A percentile compares a stretch with the other conserved stretches of the same genome.
Conservation (phyloP, 2,888 invertebrate genomes). For the Salpingus planirostris region DNA sequence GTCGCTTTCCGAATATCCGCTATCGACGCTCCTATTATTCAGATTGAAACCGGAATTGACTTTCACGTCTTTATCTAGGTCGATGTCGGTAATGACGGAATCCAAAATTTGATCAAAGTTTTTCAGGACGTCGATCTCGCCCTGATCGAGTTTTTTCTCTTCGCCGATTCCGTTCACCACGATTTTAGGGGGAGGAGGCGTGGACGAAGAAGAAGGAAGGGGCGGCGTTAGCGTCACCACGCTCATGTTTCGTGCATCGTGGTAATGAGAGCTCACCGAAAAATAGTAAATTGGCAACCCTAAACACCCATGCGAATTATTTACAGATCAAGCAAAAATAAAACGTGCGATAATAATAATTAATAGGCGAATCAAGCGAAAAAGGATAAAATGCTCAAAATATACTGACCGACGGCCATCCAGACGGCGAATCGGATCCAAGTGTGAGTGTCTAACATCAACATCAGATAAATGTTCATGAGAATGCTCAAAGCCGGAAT, state of each 20-base stretch:
- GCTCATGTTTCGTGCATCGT: conserved; percentile 16
- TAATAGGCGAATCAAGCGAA: conserved; percentile 4
- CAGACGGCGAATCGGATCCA: conserved; percentile 80
- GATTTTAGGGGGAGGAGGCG: no score
- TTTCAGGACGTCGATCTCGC: no score
- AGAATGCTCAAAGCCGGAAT: conserved; percentile 74
- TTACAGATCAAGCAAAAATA: conserved; percentile 22
- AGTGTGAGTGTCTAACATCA: conserved; percentile 64
- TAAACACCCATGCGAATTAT: conserved; percentile 29
- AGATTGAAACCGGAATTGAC: no score
- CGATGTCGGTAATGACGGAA: no score
- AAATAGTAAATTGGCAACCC: conserved; percentile 37
- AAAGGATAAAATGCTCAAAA: conserved; percentile 1
- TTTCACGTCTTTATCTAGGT: no score
- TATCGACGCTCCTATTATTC: no score
- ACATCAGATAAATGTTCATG: conserved; percentile 77
- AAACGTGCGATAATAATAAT: background rate
- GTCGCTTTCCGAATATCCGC: no score
- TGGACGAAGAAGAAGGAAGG: background rate
- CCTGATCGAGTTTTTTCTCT: no score
- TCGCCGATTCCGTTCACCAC: no score
- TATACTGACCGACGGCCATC: conserved; percentile 64
- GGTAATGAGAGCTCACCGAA: conserved; percentile 22
- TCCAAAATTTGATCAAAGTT: no score
- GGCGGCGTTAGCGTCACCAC: background rate